Percentiles rank a stretch among this genome's conserved stretches.
Conservation (phyloP, 1,140 invertebrate genomes). For the Caenorhabditis briggsae region DNA sequence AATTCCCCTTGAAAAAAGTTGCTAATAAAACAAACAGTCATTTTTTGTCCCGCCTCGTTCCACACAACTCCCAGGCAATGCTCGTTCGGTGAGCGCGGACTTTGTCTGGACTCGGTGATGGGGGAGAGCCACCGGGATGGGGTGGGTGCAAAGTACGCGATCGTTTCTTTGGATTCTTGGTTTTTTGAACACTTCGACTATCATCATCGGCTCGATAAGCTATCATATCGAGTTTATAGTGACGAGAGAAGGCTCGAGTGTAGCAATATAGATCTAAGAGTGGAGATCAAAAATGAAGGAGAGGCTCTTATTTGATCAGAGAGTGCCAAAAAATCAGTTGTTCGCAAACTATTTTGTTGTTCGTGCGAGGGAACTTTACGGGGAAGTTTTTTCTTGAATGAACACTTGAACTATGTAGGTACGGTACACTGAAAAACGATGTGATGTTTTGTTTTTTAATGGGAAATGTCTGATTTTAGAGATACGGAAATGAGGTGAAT, state of each 20-base stretch:
- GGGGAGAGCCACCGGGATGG: neutral
- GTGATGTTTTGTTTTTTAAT: too few relatives aligned
- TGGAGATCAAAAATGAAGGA: neutral
- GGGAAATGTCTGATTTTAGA: too few relatives aligned
- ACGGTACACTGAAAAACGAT: too few relatives aligned
- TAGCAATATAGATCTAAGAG: neutral
- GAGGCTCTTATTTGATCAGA: neutral
- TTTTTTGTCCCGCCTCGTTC: neutral
- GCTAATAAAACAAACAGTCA: conserved; percentile 26
- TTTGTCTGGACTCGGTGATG: conserved; percentile 17
- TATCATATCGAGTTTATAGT: conserved; percentile 1
- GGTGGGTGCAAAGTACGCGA: conserved; percentile 10
- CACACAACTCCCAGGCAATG: neutral
- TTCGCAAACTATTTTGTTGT: too few relatives aligned
- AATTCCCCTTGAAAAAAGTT: neutral
- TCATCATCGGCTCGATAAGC: too few relatives aligned
- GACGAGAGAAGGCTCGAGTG: neutral
- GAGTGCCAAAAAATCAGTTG: conserved; percentile 19
- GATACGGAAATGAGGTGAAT: too few relatives aligned
- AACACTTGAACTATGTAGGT: too few relatives aligned
- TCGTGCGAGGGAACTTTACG: too few relatives aligned
- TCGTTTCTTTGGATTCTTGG: conserved; percentile 6
- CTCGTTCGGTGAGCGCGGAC: conserved; percentile 36
- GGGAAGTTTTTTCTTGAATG: too few relatives aligned
- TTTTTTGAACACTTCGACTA: neutral